Evolutionary conservation across 2,797 vertebrate species (phyloP), one percentile per base, ranked within the genome.

Genomic region (Gephyroberyx darwinii): DNA sequence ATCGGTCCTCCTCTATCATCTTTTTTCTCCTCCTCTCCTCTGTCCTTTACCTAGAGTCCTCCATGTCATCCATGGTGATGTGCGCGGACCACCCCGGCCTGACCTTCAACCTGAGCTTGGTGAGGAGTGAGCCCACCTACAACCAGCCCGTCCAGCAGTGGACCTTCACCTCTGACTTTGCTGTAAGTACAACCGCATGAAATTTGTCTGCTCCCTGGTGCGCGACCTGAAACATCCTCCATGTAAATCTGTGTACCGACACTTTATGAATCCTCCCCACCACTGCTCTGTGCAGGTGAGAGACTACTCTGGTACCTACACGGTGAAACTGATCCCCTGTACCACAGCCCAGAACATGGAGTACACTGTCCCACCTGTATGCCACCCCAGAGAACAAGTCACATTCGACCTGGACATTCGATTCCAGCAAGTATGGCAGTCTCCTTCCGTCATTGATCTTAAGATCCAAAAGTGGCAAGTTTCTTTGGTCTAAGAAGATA

Each of bases 271-370:
- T 3, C 53, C 10, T 63, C 37, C 10, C 16, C 69, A n/a, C 10
- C 20, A 14, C 53, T 55, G 26, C 57, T 61, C 33, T 9, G 1
- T 51, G 0, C 77, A 98, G 97, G 95, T 98, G n/a, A 94, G 96
- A 43, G 97, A 98, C 90, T 98, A 98, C 80, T 98, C 97, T 0
- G 97, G 97, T n/a, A 94, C 89, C 0, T 98, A 97, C 82, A 96
- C 91, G 0, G 93, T 98, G 63, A 97, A 95, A 82, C 88, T 98
- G 84, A 90, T 97, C 65, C 94, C 97, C 2, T 98, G 97, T 54
- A 94, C 94, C 5, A 89, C 95, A 1, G 82, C 93, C 5, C 88
- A 94, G 1, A 94, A 91, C 33, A 92, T 95, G 68, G 95, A 96
- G 53, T 96, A 95, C 88, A 92, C 78, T 9, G 72, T 96, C 9